These are phyloP conservation scores for Nyctalus aviator DNA, from an alignment of 2,797 vertebrate genomes.

Conservation along the genomic window DNA sequence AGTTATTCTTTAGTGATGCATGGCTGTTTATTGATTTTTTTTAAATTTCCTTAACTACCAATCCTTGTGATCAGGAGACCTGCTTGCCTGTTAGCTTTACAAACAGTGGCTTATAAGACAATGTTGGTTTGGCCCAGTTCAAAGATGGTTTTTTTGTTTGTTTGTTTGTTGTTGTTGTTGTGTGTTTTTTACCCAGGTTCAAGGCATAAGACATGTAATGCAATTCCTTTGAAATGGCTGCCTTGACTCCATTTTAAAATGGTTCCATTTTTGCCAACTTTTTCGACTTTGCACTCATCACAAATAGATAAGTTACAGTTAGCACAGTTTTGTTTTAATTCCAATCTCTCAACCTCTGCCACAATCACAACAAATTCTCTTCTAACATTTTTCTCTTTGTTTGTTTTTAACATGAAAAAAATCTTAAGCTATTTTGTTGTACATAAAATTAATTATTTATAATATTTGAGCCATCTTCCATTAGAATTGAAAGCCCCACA, in stretches of 20 bases:
- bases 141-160: no score
- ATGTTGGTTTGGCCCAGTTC: neutral
- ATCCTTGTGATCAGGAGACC: neutral
- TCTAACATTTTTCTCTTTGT: slow-evolving; percentile 42
- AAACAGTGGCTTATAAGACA: neutral
- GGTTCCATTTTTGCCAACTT: neutral
- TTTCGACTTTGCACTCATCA: neutral
- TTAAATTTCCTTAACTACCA: neutral
- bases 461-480: slow-evolving; percentile 38
- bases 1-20: neutral
- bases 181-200: neutral
- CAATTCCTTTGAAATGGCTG: neutral
- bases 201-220: neutral
- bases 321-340: slow-evolving; percentile 42
- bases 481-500: slow-evolving; percentile 61
- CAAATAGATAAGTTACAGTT: neutral
- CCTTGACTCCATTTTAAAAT: neutral
- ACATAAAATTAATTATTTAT: slow-evolving; percentile 62
- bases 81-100: neutral
- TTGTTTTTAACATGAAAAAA: neutral
- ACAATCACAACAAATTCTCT: slow-evolving; percentile 5
- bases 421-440: slow-evolving; percentile 53
- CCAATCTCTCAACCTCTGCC: neutral
- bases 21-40: neutral
- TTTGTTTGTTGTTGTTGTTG: no score